Conservation (phyloP, 1,140 invertebrate species). For the Drosophila leontia region DNA sequence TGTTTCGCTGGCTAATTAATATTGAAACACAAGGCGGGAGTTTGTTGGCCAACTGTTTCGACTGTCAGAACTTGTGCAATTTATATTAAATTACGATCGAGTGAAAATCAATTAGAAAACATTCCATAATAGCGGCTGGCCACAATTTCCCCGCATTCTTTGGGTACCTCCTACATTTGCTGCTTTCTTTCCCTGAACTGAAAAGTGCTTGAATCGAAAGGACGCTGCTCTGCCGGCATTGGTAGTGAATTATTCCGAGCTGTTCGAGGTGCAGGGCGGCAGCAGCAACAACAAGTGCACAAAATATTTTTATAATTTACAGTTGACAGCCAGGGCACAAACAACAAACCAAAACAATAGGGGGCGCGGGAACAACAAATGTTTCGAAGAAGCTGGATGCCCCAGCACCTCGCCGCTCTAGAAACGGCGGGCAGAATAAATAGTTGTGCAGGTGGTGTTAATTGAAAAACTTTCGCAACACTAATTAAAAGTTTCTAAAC, state of each 20-base stretch:
- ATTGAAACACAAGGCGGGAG: slow-evolving; percentile 53
- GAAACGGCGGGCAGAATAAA: slow-evolving; percentile 72
- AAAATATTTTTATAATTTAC: slow-evolving; percentile 83
- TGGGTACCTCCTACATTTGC: neutral
- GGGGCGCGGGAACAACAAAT: slow-evolving; percentile 9
- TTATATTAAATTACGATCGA: slow-evolving; percentile 78
- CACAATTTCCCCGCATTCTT: slow-evolving; percentile 43
- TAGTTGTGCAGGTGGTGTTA: slow-evolving; percentile 85
- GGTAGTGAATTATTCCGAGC: slow-evolving; percentile 62
- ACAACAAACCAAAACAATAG: slow-evolving; percentile 46
- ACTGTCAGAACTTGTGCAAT: slow-evolving; percentile 79
- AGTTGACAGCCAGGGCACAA: slow-evolving; percentile 70
- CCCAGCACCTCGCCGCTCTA: neutral
- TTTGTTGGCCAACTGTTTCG: slow-evolving; percentile 44
- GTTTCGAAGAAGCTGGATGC: slow-evolving; percentile 44
- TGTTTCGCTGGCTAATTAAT: slow-evolving; percentile 61
- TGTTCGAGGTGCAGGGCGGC: slow-evolving; percentile 43
- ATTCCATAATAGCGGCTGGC: slow-evolving; percentile 65
- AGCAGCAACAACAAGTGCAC: no score
- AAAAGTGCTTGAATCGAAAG: slow-evolving; percentile 27
- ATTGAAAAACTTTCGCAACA: slow-evolving; percentile 85
- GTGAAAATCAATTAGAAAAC: slow-evolving; percentile 77
- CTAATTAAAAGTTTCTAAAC: slow-evolving; percentile 85
- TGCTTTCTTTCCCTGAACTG: slow-evolving; percentile 10
- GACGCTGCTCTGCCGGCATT: slow-evolving; percentile 16